Percentiles rank a stretch among this genome's conserved stretches.
These are phyloP conservation scores for Probaryconus sp. DNA, from an alignment of 1,140 invertebrate species.

Conservation along the genomic window DNA sequence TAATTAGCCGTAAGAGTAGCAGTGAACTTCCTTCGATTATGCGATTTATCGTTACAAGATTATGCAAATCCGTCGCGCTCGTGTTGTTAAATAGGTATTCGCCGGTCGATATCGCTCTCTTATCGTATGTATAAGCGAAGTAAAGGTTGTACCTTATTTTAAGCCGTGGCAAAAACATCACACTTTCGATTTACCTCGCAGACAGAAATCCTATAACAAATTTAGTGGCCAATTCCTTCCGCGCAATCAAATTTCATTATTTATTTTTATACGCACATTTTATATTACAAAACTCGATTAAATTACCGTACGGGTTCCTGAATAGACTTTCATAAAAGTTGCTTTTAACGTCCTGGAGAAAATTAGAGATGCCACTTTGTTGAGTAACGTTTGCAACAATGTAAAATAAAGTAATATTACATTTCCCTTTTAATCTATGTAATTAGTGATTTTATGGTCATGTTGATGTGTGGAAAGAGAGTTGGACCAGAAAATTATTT, in stretches of 20 bases:
- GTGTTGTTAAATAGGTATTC: constrained; percentile 20
- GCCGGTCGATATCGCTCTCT: neutral
- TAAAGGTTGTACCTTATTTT: constrained; percentile 8
- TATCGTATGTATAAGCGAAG: constrained; percentile 6
- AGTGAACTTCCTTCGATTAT: constrained; percentile 62
- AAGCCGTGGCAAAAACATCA: neutral
- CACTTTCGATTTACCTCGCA: constrained; percentile 12
- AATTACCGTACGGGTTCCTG: no score
- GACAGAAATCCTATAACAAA: constrained; percentile 11
- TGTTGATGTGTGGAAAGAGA: no score
- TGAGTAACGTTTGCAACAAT: no score
- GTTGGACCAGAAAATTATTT: no score
- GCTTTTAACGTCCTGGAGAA: constrained; percentile 3
- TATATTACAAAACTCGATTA: constrained; percentile 18
- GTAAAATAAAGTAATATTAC: no score
- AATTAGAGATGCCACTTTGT: no score
- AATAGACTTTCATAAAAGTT: constrained; percentile 3
- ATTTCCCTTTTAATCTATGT: no score
- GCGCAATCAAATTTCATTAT: constrained; percentile 14
- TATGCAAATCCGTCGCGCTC: constrained; percentile 51
- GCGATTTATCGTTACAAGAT: constrained; percentile 61
- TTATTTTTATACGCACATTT: constrained; percentile 13
- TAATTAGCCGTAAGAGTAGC: constrained; percentile 59
- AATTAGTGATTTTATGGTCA: no score
- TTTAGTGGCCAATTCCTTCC: constrained; percentile 4